Evolutionary conservation across 2,888 invertebrate genomes (phyloP).

Genomic region (Campoplex capitator): DNA sequence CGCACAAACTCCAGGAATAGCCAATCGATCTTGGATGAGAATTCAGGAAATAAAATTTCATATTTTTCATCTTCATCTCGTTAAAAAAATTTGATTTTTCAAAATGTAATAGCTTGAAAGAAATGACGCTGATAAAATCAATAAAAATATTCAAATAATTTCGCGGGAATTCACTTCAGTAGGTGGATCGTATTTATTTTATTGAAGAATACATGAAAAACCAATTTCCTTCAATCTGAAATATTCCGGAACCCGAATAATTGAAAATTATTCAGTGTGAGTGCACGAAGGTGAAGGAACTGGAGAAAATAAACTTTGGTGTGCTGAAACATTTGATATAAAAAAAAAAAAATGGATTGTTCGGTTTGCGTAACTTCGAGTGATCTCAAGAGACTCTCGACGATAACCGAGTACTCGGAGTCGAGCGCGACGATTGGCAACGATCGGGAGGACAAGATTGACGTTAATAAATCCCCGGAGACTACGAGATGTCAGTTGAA

Average conservation of each 20-base stretch:
- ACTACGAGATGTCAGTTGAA: not conserved
- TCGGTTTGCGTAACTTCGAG: constrained; percentile 73
- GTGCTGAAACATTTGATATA: not conserved
- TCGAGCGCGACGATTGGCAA: constrained; percentile 67
- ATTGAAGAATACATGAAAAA: not conserved
- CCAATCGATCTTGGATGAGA: not conserved
- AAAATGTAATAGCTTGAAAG: not conserved
- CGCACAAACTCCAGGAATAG: not conserved
- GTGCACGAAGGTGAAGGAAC: not conserved
- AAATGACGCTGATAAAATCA: not conserved
- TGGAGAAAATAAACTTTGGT: not conserved
- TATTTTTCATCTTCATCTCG: not conserved
- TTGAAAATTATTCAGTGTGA: not conserved
- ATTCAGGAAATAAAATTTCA: not conserved
- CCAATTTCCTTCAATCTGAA: not conserved
- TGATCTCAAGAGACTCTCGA: constrained; percentile 77
- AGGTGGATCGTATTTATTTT: not conserved
- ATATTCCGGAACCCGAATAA: not conserved
- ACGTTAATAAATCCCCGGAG: constrained; percentile 55
- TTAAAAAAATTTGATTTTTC: not conserved
- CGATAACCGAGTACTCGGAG: constrained; percentile 78
- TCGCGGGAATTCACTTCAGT: not conserved
- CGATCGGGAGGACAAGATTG: constrained; percentile 66
- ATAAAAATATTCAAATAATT: not conserved
- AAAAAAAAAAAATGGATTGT: constrained; percentile 72